phyloP scores from a whole-genome alignment of 2,113 vertebrate species.

The Carlito syrichta region DNA sequence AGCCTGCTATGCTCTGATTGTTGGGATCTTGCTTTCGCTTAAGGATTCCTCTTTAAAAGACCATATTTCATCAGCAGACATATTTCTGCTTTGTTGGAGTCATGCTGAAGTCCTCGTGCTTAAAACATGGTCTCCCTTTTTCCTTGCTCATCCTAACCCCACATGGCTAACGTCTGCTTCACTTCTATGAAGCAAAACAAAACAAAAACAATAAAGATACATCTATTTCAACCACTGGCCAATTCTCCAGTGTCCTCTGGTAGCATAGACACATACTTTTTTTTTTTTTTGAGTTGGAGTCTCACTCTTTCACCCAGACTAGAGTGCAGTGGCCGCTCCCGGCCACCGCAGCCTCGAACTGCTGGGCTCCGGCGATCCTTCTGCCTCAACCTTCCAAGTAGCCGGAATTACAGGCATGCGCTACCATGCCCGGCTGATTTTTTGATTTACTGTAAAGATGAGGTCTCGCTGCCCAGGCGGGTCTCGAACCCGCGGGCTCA shows the following conservation, averaged over 20 bases:
- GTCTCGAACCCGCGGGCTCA: too few species aligned
- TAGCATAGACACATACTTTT: too few species aligned
- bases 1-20: not conserved
- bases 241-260: not conserved
- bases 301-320: too few species aligned
- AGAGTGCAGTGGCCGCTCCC: too few species aligned
- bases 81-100: not conserved
- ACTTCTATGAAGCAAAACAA: not conserved
- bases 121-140: not conserved
- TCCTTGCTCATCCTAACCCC: not conserved
- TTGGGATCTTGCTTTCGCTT: not conserved
- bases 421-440: too few species aligned
- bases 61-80: not conserved
- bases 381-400: too few species aligned
- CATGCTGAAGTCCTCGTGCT: not conserved
- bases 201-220: not conserved
- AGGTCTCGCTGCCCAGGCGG: too few species aligned
- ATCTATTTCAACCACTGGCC: not conserved
- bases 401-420: too few species aligned
- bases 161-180: not conserved
- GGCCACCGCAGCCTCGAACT: too few species aligned
- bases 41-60: slow-evolving; percentile 24
- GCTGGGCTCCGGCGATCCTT: too few species aligned
- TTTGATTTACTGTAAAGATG: too few species aligned
- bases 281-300: too few species aligned